Conservation (phyloP, 2,888 invertebrate genomes). For the Escarpia spicata region DNA sequence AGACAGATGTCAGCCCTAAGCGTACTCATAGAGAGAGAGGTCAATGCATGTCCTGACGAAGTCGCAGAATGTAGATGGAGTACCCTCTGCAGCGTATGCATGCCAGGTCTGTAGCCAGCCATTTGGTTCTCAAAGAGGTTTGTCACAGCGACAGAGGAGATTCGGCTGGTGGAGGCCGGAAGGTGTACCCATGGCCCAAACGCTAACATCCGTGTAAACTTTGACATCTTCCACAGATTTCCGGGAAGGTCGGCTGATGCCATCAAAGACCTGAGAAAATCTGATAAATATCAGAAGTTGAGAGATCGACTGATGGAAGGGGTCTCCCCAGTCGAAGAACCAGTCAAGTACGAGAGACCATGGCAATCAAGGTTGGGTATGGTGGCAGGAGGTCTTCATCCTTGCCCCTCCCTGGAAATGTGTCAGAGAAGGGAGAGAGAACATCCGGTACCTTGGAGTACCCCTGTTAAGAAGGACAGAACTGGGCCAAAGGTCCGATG, state of each 20-base stretch:
- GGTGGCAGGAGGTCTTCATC: background rate
- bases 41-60: background rate
- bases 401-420: background rate
- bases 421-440: background rate
- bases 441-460: background rate
- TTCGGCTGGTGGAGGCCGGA: background rate
- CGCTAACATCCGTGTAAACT: background rate
- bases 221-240: background rate
- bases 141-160: slow-evolving; percentile 14
- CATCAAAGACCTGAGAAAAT: background rate
- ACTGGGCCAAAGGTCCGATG: background rate
- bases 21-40: no score
- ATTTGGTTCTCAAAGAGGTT: background rate
- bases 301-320: background rate
- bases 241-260: background rate
- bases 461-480: background rate
- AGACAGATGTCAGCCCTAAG: no score
- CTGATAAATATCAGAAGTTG: background rate
- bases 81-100: background rate
- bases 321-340: background rate
- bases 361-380: background rate
- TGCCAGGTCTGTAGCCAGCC: background rate
- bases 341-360: background rate
- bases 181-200: background rate
- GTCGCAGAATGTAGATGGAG: background rate